Evolutionary conservation across 2,888 invertebrate genomes (phyloP).

Genomic region (Eristalis tenax): DNA sequence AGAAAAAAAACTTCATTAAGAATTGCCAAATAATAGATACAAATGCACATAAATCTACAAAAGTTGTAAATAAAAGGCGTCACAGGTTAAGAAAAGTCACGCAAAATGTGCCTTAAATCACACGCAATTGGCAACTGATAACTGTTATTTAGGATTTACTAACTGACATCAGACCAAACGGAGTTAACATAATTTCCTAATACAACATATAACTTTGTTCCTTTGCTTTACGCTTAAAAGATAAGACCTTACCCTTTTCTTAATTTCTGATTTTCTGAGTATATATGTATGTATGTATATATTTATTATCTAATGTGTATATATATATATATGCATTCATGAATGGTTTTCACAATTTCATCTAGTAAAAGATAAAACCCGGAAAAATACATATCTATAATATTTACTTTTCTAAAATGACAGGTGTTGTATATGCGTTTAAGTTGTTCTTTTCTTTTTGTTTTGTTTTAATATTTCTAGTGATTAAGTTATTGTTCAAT

Average conservation of each 20-base stretch:
- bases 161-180: conserved; percentile 25
- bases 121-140: conserved; percentile 21
- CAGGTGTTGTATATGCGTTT: conserved; percentile 33
- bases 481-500: conserved; percentile 39
- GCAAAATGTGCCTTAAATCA: background rate
- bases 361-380: conserved; percentile 32
- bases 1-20: background rate
- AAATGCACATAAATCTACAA: background rate
- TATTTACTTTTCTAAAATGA: conserved; percentile 27
- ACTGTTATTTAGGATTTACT: conserved; percentile 20
- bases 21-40: background rate
- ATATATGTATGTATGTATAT: conserved; percentile 30
- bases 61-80: conserved; percentile 6
- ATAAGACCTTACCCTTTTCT: conserved; percentile 23
- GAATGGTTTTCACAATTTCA: conserved; percentile 10
- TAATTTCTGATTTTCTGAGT: conserved; percentile 1
- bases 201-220: background rate
- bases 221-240: background rate
- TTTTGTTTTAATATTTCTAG: conserved; percentile 16
- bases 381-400: conserved; percentile 3
- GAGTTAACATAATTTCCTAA: conserved; percentile 29
- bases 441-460: background rate
- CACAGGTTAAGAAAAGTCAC: background rate
- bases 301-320: conserved; percentile 32
- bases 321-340: conserved; percentile 11